Evolutionary conservation across 2,113 vertebrate genomes (phyloP).

Genomic region (Prochilodus magdalenae): DNA sequence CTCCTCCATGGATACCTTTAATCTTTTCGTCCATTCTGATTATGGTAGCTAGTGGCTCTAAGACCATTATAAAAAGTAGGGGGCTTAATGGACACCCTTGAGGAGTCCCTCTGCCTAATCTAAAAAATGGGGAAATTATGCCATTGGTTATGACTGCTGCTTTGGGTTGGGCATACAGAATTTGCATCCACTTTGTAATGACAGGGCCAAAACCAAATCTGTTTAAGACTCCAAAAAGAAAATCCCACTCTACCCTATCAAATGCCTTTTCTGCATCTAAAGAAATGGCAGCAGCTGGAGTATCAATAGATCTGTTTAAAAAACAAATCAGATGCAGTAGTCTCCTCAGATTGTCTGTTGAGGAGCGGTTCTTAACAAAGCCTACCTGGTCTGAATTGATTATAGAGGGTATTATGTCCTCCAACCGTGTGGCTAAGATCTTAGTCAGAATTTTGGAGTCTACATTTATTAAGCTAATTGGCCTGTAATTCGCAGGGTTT

Average conservation of each 20-base stretch:
- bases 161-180: conserved; percentile 5
- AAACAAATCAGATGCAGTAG: not conserved
- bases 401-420: too few species aligned
- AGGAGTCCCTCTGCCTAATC: too few species aligned
- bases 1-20: too few species aligned
- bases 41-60: too few species aligned
- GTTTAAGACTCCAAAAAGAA: not conserved
- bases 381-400: not conserved
- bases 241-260: conserved; percentile 22
- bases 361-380: not conserved
- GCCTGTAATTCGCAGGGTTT: too few species aligned
- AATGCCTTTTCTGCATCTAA: conserved; percentile 17
- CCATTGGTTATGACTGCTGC: conserved; percentile 29
- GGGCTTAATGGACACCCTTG: too few species aligned
- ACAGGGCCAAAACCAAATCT: conserved; percentile 25
- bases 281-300: not conserved
- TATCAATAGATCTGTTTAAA: not conserved
- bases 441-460: too few species aligned
- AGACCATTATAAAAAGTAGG: too few species aligned
- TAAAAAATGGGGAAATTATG: conserved; percentile 6
- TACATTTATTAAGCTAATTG: too few species aligned
- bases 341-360: not conserved
- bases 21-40: too few species aligned
- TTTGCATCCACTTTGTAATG: conserved; percentile 10
- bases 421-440: too few species aligned